Evolutionary conservation across 2,888 invertebrate species (phyloP).

Genomic region (Bruchidius siliquastri): DNA sequence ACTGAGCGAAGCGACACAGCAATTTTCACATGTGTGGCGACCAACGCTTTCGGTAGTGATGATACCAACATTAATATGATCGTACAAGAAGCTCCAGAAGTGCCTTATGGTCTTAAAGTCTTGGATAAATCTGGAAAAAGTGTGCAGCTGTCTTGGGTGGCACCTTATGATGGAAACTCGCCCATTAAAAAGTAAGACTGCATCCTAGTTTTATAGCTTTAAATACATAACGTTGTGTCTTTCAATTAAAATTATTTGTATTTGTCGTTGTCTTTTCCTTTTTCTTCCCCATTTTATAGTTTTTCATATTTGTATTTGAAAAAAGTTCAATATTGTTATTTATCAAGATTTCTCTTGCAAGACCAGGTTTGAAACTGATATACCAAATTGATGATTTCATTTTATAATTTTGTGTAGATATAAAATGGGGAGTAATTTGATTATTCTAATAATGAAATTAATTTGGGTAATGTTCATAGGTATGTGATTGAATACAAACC

Average conservation of each 20-base stretch:
- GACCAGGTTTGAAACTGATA: too few species aligned
- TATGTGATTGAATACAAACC: conserved; percentile 90
- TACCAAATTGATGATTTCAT: too few species aligned
- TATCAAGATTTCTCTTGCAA: too few species aligned
- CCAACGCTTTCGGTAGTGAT: conserved; percentile 90
- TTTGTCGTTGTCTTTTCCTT: too few species aligned
- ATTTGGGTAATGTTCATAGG: conserved; percentile 18
- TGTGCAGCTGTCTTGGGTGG: conserved; percentile 87
- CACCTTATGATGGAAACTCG: conserved; percentile 88
- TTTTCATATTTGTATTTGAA: too few species aligned
- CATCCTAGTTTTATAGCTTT: too few species aligned
- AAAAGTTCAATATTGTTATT: too few species aligned
- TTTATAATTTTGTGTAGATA: too few species aligned
- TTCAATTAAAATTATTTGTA: too few species aligned
- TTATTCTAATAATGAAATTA: neutral
- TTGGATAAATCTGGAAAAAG: conserved; percentile 87
- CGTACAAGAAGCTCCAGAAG: conserved; percentile 87
- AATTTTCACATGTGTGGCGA: conserved; percentile 86
- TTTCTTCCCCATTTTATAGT: too few species aligned
- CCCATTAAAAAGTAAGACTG: conserved; percentile 64
- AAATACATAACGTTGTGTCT: too few species aligned
- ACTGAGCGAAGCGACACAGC: conserved; percentile 87
- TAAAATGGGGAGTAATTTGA: too few species aligned
- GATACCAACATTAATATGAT: conserved; percentile 95
- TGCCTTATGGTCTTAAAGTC: conserved; percentile 82